These are phyloP conservation scores for Heliconius aoede DNA, from an alignment of 2,888 invertebrate genomes.

Conservation along the genomic window DNA sequence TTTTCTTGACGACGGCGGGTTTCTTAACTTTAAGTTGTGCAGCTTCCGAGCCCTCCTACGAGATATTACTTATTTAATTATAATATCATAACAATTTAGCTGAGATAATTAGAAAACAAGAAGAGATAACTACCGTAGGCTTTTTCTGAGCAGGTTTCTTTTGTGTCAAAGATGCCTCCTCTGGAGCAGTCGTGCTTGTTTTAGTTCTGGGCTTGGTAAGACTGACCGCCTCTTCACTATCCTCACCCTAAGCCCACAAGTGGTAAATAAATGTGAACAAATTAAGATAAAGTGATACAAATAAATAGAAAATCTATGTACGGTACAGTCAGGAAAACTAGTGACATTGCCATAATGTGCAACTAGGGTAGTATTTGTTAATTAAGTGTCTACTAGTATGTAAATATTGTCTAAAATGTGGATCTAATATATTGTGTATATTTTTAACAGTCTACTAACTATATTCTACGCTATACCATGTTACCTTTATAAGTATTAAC, in stretches of 20 bases:
- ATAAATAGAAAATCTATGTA: slow-evolving; percentile 24
- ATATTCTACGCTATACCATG: slow-evolving; percentile 29
- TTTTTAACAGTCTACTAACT: neutral
- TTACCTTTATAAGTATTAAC: slow-evolving; percentile 71
- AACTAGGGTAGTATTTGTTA: slow-evolving; percentile 15
- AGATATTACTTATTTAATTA: slow-evolving; percentile 44
- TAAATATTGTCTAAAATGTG: neutral
- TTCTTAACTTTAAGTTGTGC: slow-evolving; percentile 80
- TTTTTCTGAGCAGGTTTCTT: slow-evolving; percentile 81
- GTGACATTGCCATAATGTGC: slow-evolving; percentile 27
- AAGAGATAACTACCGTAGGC: slow-evolving; percentile 67
- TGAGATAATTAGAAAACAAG: slow-evolving; percentile 71
- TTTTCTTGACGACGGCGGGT: slow-evolving; percentile 76
- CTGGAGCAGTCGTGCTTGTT: slow-evolving; percentile 79
- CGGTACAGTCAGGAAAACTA: neutral
- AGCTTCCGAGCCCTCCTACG: slow-evolving; percentile 77
- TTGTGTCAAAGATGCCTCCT: slow-evolving; percentile 80
- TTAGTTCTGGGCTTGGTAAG: slow-evolving; percentile 78
- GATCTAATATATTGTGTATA: slow-evolving; percentile 1
- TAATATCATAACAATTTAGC: slow-evolving; percentile 39
- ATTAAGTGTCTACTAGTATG: neutral
- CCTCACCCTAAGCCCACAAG: slow-evolving; percentile 73
- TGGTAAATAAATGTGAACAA: slow-evolving; percentile 50
- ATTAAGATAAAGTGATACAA: slow-evolving; percentile 23
- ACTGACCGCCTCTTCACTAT: slow-evolving; percentile 79